phyloP scores from a whole-genome alignment of 2,888 invertebrate genomes.

The Harpagoxenus sublaevis region DNA sequence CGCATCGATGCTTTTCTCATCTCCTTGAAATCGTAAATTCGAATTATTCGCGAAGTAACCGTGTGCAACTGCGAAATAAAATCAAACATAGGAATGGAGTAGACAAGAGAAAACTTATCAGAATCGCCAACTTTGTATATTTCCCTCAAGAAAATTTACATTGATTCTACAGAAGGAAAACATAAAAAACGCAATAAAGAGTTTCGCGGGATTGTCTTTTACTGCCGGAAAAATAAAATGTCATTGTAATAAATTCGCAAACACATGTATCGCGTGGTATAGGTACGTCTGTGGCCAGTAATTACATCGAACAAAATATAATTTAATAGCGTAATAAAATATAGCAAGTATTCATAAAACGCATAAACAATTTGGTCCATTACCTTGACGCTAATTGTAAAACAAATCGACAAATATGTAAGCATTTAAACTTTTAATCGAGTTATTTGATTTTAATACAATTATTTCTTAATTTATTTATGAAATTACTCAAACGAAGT shows the following conservation, averaged over 20 bases:
- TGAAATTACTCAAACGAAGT: background rate
- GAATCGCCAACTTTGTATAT: slow-evolving; percentile 21
- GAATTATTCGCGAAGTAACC: slow-evolving; percentile 37
- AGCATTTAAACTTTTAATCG: background rate
- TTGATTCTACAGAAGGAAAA: background rate
- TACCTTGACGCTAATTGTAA: background rate
- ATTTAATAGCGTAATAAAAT: background rate
- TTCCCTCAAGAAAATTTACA: slow-evolving; percentile 31
- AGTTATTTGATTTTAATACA: background rate
- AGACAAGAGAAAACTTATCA: slow-evolving; percentile 33
- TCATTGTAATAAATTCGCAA: slow-evolving; percentile 17
- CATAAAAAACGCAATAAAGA: slow-evolving; percentile 11
- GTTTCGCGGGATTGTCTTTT: background rate
- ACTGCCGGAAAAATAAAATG: slow-evolving; percentile 20
- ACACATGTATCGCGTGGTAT: background rate
- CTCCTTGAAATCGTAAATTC: slow-evolving; percentile 42
- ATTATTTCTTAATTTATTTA: background rate
- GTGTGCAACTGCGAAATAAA: slow-evolving; percentile 23
- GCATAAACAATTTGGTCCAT: no score
- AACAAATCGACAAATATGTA: background rate
- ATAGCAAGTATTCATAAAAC: background rate
- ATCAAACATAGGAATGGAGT: slow-evolving; percentile 2
- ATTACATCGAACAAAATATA: background rate
- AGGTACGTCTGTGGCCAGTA: background rate
- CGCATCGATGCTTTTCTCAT: slow-evolving; percentile 11